Percentiles rank a stretch among this genome's conserved stretches.
Conservation (phyloP, 2,888 invertebrate species). For the Drosophila anomalipes region DNA sequence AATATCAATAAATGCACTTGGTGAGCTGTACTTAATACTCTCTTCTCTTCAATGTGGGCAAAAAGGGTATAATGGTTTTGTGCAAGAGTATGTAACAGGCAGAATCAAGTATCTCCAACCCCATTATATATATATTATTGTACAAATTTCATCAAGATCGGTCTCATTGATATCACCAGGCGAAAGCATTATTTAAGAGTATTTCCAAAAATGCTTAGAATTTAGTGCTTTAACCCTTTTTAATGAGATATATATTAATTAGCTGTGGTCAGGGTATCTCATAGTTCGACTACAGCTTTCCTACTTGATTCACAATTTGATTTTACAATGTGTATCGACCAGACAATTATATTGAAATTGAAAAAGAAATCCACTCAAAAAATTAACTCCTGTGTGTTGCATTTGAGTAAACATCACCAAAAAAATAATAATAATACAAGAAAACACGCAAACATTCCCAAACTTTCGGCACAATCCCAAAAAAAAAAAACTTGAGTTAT, state of each 20-base stretch:
- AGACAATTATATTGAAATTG: neutral
- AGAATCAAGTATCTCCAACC: neutral
- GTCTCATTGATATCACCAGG: neutral
- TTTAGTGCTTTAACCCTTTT: neutral
- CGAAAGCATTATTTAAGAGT: neutral
- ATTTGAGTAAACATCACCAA: neutral
- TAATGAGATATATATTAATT: neutral
- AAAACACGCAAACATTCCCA: neutral
- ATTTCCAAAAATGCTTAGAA: neutral
- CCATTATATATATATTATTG: neutral
- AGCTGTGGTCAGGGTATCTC: neutral
- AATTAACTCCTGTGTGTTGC: neutral
- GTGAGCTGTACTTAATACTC: neutral
- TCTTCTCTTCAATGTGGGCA: neutral
- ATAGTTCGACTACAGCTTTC: neutral
- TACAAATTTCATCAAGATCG: neutral
- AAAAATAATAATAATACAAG: neutral
- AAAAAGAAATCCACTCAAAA: neutral
- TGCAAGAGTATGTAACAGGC: neutral
- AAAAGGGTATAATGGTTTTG: neutral
- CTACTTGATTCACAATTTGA: neutral
- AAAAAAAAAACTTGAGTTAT: constrained; percentile 15
- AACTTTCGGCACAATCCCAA: neutral
- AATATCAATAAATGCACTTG: neutral
- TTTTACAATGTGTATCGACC: neutral